Conservation (phyloP, 2,888 invertebrate species). For the Ptychoptera contaminata region DNA sequence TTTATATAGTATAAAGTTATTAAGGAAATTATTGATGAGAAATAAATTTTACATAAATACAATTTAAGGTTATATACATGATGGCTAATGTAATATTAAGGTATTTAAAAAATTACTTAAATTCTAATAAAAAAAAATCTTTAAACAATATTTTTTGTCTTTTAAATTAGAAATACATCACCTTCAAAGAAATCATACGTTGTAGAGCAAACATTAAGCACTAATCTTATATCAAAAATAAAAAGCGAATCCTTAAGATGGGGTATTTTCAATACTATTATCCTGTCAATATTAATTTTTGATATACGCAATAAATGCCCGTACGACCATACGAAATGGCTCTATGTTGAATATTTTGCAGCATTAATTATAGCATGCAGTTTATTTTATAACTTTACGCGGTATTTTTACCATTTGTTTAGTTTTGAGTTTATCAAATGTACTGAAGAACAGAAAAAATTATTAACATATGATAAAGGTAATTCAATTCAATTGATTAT, state of each 20-base stretch:
- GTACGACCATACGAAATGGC: slow-evolving; percentile 18
- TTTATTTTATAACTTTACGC: slow-evolving; percentile 34
- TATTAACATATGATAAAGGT: slow-evolving; percentile 35
- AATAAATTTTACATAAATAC: too few relatives aligned
- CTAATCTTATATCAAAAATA: slow-evolving; percentile 18
- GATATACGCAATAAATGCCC: slow-evolving; percentile 24
- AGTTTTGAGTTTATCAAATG: slow-evolving; percentile 30
- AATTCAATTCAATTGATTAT: too few relatives aligned
- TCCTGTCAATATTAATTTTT: slow-evolving; percentile 19
- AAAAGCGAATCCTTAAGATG: slow-evolving; percentile 22
- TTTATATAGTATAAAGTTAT: too few relatives aligned
- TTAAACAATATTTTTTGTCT: too few relatives aligned
- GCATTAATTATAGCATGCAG: slow-evolving; percentile 33
- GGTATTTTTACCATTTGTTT: slow-evolving; percentile 31
- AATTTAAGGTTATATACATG: too few relatives aligned
- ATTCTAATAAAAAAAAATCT: too few relatives aligned
- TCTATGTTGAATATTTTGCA: slow-evolving; percentile 31
- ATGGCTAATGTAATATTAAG: too few relatives aligned
- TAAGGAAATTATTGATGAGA: too few relatives aligned
- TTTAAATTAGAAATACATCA: slow-evolving; percentile 7
- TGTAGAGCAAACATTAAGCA: slow-evolving; percentile 19
- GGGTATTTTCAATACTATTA: slow-evolving; percentile 20
- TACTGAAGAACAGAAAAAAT: slow-evolving; percentile 34
- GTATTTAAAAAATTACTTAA: too few relatives aligned
- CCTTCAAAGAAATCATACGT: slow-evolving; percentile 16